Evolutionary conservation across 2,888 invertebrate species (phyloP).

Genomic region (Carabus problematicus): DNA sequence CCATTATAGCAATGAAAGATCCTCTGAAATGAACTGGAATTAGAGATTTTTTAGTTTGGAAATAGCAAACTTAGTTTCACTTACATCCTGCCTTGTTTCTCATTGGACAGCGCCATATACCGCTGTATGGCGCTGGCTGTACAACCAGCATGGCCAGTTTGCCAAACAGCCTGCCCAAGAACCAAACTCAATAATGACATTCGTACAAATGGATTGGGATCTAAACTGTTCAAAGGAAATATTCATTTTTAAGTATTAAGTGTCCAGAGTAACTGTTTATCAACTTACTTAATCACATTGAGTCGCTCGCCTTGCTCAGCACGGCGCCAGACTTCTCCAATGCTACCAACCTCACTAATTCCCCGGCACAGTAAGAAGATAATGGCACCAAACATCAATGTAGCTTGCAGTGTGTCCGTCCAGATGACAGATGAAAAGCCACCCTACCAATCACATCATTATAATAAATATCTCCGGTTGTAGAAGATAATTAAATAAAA

Average conservation of each 20-base stretch:
- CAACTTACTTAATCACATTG: too few species aligned
- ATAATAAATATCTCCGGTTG: too few species aligned
- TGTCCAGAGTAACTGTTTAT: too few species aligned
- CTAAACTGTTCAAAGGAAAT: conserved; percentile 1
- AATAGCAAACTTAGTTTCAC: too few species aligned
- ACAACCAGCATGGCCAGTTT: not conserved
- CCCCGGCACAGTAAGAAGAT: conserved; percentile 57
- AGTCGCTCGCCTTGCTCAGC: conserved; percentile 41
- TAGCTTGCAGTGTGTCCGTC: conserved; percentile 62
- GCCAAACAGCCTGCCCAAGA: not conserved
- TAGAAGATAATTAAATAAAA: too few species aligned
- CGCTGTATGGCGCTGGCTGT: not conserved
- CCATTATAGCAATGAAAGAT: conserved; percentile 7
- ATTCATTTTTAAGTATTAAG: too few species aligned
- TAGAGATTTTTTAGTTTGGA: too few species aligned
- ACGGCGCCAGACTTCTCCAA: too few species aligned
- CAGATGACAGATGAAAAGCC: conserved; percentile 64
- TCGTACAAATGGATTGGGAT: conserved; percentile 16
- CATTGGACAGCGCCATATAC: not conserved
- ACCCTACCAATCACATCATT: conserved; percentile 56
- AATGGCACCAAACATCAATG: conserved; percentile 57
- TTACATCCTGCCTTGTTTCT: conserved; percentile 12
- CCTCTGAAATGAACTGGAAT: conserved; percentile 24
- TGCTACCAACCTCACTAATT: conserved; percentile 54
- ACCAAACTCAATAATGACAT: not conserved